Evolutionary conservation across 2,888 invertebrate genomes (phyloP).

Genomic region (Aethes cnicana): DNA sequence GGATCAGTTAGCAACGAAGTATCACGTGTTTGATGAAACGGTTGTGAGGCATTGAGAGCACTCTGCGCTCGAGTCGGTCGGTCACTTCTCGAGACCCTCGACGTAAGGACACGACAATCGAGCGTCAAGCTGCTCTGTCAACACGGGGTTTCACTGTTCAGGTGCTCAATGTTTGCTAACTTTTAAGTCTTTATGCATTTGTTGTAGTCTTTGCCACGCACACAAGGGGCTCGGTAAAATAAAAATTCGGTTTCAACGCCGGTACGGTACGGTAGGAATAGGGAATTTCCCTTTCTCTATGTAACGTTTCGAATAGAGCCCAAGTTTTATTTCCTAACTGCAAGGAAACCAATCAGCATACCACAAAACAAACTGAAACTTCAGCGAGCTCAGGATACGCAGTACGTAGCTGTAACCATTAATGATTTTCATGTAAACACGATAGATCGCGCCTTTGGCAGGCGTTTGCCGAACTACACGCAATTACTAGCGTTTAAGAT

Average conservation of each 20-base stretch:
- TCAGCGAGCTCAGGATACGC: background rate
- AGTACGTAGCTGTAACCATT: conserved; percentile 7
- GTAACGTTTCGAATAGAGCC: too few species aligned
- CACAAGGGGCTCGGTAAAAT: too few species aligned
- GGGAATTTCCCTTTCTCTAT: too few species aligned
- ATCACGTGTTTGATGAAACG: conserved; percentile 17
- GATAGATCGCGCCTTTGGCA: conserved; percentile 19
- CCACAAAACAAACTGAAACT: conserved; percentile 10
- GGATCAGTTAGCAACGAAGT: too few species aligned
- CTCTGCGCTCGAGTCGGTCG: conserved; percentile 18
- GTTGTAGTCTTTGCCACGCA: too few species aligned
- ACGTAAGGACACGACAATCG: conserved; percentile 19
- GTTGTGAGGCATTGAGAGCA: conserved; percentile 10
- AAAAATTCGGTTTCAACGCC: too few species aligned
- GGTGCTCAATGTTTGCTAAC: too few species aligned
- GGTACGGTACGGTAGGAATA: too few species aligned
- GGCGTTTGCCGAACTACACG: conserved; percentile 11
- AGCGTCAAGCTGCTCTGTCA: conserved; percentile 17
- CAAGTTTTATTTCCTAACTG: too few species aligned
- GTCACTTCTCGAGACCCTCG: conserved; percentile 22
- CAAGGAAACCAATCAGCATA: too few species aligned
- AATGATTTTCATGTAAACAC: conserved; percentile 21
- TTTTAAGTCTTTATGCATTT: too few species aligned
- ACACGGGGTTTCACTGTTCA: background rate
- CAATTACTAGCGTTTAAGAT: conserved; percentile 19